Evolutionary conservation across 2,113 vertebrate genomes (phyloP).

Genomic region (Alosa alosa): DNA sequence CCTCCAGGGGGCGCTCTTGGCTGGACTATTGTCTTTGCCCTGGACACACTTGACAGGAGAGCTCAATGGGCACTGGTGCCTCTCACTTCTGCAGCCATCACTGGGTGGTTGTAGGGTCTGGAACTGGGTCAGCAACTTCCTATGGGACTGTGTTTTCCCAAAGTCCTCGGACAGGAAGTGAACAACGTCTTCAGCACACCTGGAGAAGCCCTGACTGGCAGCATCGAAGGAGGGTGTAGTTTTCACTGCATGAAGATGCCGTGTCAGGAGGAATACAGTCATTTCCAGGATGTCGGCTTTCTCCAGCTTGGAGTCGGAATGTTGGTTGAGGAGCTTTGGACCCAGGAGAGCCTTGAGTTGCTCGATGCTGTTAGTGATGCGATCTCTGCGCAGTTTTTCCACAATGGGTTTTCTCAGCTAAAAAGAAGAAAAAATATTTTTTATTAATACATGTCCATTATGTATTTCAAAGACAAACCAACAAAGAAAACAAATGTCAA

Average conservation of each 20-base stretch:
- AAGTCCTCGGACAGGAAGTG: slow-evolving; percentile 30
- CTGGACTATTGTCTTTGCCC: slow-evolving; percentile 25
- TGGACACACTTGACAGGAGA: slow-evolving; percentile 15
- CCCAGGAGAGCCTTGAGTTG: slow-evolving; percentile 52
- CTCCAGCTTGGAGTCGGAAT: slow-evolving; percentile 52
- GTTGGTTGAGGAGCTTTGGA: slow-evolving; percentile 43
- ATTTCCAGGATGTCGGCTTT: slow-evolving; percentile 57
- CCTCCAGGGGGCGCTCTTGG: slow-evolving; percentile 40
- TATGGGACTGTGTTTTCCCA: not conserved
- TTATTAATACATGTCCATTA: slow-evolving; percentile 28
- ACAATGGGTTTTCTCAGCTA: slow-evolving; percentile 65
- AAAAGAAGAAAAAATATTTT: slow-evolving; percentile 25
- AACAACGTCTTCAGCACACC: slow-evolving; percentile 41
- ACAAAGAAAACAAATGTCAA: slow-evolving; percentile 23
- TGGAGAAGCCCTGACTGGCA: slow-evolving; percentile 32
- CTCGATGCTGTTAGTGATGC: slow-evolving; percentile 68
- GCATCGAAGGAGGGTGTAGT: slow-evolving; percentile 54
- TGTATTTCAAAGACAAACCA: not conserved
- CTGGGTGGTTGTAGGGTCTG: slow-evolving; percentile 20
- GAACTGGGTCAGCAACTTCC: slow-evolving; percentile 29
- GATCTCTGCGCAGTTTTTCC: slow-evolving; percentile 63
- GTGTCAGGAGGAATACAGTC: slow-evolving; percentile 24
- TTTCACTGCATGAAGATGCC: slow-evolving; percentile 40
- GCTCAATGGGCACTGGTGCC: not conserved
- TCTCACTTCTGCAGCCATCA: slow-evolving; percentile 13